Evolutionary conservation across 2,113 vertebrate species (phyloP), one percentile per base, ranked within the genome.

Genomic region (Burhinus oedicnemus): DNA sequence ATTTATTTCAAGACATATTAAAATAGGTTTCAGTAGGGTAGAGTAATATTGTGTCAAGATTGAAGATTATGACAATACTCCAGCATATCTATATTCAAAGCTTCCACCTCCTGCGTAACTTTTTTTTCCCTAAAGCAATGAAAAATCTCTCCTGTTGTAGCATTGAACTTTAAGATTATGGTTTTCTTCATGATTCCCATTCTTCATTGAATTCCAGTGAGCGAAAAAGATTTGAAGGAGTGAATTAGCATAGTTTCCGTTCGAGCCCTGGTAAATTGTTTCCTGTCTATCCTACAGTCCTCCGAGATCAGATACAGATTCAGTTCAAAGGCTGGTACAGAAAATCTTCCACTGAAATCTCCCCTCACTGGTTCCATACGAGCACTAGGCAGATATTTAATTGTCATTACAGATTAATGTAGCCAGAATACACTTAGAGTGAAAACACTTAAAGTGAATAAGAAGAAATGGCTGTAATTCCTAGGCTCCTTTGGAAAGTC

Each of bases 11-110:
- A 91, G 91, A 85, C 85, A 62, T 18, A 89, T 85, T 92, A 58
- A 95, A 95, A 94, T 68, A 58, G 62, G 54, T 70, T 96, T 89
- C 8, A 2, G 74, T 16, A 64, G 71, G 66, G 70, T 6, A 96
- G 74, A 85, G 93, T 60, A 85, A 96, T 93, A 94, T 91, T 96
- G 93, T 97, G 93, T 90, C 93, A 95, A 93, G 94, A 95, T 51
- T 87, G 93, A 91, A 93, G 93, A 95, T 95, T 69, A 91, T 93
- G 95, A 91, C 95, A 96, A 74, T 88, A 61, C 91, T 64, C 76
- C 55, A 77, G 89, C 87, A 77, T 69, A 93, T 93, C 94, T 96
- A 80, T 74, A 93, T 95, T 95, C 93, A 94, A 93, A 95, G 75
- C 83, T 93, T 85, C 83, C 91, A 95, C 89, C 87, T 94, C 82